Evolutionary conservation across 2,888 invertebrate species (phyloP).

Genomic region (Diogma glabrata): DNA sequence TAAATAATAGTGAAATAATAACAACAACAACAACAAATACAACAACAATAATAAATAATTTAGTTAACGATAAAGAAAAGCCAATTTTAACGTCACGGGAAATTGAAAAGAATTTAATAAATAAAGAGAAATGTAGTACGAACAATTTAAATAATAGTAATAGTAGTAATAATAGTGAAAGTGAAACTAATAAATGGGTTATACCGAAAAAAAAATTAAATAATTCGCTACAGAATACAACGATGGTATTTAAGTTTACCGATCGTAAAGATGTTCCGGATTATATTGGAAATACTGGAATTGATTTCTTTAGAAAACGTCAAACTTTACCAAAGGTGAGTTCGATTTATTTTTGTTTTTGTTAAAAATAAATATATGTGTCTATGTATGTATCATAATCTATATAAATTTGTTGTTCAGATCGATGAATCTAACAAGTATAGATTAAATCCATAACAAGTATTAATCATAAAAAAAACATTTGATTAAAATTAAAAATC

Average conservation of each 20-base stretch:
- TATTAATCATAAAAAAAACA: too few species aligned
- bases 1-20: too few species aligned
- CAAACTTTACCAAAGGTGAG: slow-evolving; percentile 61
- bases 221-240: slow-evolving; percentile 40
- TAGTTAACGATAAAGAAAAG: slow-evolving; percentile 10
- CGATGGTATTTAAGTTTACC: slow-evolving; percentile 80
- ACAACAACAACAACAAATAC: too few species aligned
- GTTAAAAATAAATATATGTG: too few species aligned
- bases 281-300: slow-evolving; percentile 83
- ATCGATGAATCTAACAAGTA: too few species aligned
- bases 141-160: slow-evolving; percentile 18
- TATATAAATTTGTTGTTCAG: too few species aligned
- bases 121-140: slow-evolving; percentile 42
- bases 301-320: slow-evolving; percentile 53
- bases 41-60: too few species aligned
- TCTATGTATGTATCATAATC: too few species aligned
- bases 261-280: slow-evolving; percentile 76
- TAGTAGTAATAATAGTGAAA: slow-evolving; percentile 13
- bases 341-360: background rate
- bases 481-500: too few species aligned
- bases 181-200: background rate
- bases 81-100: slow-evolving; percentile 45
- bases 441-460: too few species aligned
- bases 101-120: slow-evolving; percentile 56
- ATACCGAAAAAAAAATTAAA: background rate